Evolutionary conservation across 1,140 invertebrate genomes (phyloP), one percentile per base, ranked within the genome.

Genomic region (Sminthurides bifidus): DNA sequence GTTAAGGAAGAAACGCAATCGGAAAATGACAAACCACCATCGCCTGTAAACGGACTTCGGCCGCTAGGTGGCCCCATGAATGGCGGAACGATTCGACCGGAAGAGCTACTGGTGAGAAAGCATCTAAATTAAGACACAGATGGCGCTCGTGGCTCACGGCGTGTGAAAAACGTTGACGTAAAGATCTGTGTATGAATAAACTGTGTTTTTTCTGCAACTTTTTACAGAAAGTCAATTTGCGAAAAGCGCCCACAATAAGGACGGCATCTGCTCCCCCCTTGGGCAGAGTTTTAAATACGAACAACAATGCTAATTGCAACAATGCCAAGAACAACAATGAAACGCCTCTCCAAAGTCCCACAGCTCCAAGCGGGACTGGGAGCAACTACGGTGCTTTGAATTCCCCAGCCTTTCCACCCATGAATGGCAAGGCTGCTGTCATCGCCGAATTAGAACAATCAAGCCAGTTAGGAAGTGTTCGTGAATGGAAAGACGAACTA

Each of bases 401-500:
- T 6, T 5, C 6, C 5, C 38, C 38, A 17, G n/a, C n/a, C n/a
- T n/a, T n/a, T n/a, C 38, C 38, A 4, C 38, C 38, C 5, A 6
- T 41, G 5, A 41, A 41, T n/a, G 23, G 15, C n/a, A 58, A 57
- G 37, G 59, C 59, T 19, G 62, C 59, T 17, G 59, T 64, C 0
- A 65, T 65, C 40, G 57, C 57, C 5, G 63, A 65, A 48, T 38
- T 65, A 23, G 60, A 60, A 2, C 57, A 65, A 40, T 61, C 60
- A 41, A 65, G 59, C 54, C 56, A 61, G 52, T 44, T 65, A 1
- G 63, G 63, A 21, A 60, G 63, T 26, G 63, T 65, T 4, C 37
- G 63, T 26, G 63, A 65, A 45, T 65, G 63, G 63, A 65, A 65
- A 30, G 63, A 65, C 24, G 63, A 65, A 52, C 55, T 65, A 1